Base-by-base conservation (phyloP, 2,888 invertebrate species). In the Drosophila setosimentum region DNA sequence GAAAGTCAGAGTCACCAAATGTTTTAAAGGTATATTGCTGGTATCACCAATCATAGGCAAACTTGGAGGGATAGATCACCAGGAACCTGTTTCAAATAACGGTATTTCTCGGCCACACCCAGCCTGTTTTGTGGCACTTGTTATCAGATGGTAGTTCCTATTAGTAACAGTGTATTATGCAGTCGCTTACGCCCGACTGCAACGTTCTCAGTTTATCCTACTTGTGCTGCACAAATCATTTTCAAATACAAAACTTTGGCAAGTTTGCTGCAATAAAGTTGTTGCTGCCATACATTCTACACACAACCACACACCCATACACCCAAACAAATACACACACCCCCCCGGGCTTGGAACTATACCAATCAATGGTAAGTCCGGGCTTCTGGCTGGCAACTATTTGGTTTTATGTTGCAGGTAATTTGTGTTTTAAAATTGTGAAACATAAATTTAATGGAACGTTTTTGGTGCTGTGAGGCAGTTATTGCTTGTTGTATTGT, bases 371-470 rank as follows among this genome's bases (percentile, higher is more conserved):
- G 27, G n/a, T 42, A 16, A 24, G 21, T 32, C 62, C 33, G 37
- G 50, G 61, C 45, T 45, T 45, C 45, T 73, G 62, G 53, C 73
- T 63, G 74, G 83, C 77, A 82, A 73, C 83, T 88, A 72, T 78
- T 69, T 73, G 82, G 66, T 78, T 86, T 81, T 83, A 84, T 83
- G 85, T 79, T 51, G 69, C 89, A 68, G 85, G 89, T 89, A 89
- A 85, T 85, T 85, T 83, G 89, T 83, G 83, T 89, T 83, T 89
- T 73, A 74, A 88, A 87, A 87, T 85, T 89, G 82, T 79, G 68
- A 76, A 89, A 82, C 89, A 82, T 77, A 82, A 84, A 89, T 84
- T 84, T 85, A 85, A 89, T 85, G 89, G 79, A 82, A 89, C 82
- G 76, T 87, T 89, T 24, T 81, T 70, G 83, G 68, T 78, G 88